These are phyloP conservation scores for Corythaeola cristata DNA, from an alignment of 2,113 vertebrate species.

Conservation along the genomic window DNA sequence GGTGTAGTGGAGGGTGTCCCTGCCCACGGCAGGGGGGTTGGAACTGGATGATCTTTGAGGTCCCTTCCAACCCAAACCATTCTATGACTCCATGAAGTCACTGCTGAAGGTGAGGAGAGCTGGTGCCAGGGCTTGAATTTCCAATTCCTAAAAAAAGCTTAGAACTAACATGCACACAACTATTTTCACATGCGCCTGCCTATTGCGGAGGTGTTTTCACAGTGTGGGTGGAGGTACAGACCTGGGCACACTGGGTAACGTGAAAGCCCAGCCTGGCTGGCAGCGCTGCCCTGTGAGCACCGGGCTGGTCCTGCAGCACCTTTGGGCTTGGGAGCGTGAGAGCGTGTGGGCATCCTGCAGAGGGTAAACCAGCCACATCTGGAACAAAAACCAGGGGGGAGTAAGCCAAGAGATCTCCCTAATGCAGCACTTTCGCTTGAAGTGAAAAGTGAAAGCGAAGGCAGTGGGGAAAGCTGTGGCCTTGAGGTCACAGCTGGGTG, in stretches of 20 bases:
- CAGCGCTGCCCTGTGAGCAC: too few species aligned
- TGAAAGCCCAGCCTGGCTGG: rapidly evolving
- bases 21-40: too few species aligned
- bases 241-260: rapidly evolving
- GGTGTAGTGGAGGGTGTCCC: too few species aligned
- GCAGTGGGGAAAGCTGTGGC: not conserved
- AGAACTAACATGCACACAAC: rapidly evolving
- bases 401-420: not conserved
- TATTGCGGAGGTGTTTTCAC: not conserved
- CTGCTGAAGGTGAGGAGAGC: not conserved
- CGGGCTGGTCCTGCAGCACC: not conserved
- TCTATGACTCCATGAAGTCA: too few species aligned
- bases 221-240: not conserved
- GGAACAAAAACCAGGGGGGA: not conserved
- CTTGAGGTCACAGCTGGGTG: not conserved
- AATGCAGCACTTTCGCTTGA: not conserved
- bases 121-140: not conserved
- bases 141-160: not conserved
- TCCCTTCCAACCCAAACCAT: too few species aligned
- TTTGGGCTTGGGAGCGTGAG: rapidly evolving
- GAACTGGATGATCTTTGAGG: too few species aligned
- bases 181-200: too few species aligned
- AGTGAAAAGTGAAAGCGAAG: too few species aligned
- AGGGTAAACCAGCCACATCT: too few species aligned
- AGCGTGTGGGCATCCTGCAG: not conserved